A percentile compares a stretch with the other conserved stretches of the same genome.
Conservation (phyloP, 2,113 vertebrate species). For the human (Homo sapiens) region GRCh38 chr15:88121501-88122000, state of each 20-base stretch:
- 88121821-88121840: not conserved
- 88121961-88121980: not conserved
- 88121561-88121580: not conserved
- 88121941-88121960: not conserved
- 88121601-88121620: not conserved
- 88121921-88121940: not conserved
- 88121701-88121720: not conserved
- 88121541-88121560: not conserved
- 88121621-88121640: not conserved
- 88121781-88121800: not conserved
- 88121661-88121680: not conserved
- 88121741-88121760: not conserved
- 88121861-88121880: not conserved
- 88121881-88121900: not conserved
- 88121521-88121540: not conserved
- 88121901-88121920: not conserved
- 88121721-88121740: not conserved
- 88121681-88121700: not conserved
- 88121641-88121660: not conserved
- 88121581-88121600: not conserved
- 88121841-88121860: not conserved
- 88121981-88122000: not conserved
- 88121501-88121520: not conserved
- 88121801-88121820: not conserved
- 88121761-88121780: not conserved